Evolutionary conservation across 2,888 invertebrate species (phyloP).

Genomic region (Parelbella ahira): DNA sequence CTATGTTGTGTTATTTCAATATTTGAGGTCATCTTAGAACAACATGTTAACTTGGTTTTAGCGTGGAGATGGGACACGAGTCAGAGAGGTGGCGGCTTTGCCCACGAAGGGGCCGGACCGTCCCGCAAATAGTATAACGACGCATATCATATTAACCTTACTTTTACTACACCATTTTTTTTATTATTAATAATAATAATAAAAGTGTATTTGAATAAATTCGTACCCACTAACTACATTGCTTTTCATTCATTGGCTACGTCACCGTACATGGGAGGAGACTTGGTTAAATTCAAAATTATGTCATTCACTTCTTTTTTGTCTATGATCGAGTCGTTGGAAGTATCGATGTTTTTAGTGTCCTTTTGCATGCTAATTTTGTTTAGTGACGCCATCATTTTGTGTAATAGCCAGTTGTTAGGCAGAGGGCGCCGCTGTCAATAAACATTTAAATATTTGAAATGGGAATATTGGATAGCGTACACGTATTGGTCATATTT

Average conservation of each 20-base stretch:
- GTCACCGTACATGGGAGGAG: slow-evolving; percentile 40
- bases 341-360: slow-evolving; percentile 42
- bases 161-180: slow-evolving; percentile 52
- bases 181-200: too few species aligned
- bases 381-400: slow-evolving; percentile 32
- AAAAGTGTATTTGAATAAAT: slow-evolving; percentile 62
- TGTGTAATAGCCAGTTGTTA: slow-evolving; percentile 15
- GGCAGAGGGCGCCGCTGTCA: slow-evolving; percentile 3
- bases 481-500: too few species aligned
- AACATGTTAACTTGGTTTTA: slow-evolving; percentile 50
- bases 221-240: slow-evolving; percentile 54
- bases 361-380: slow-evolving; percentile 73
- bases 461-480: too few species aligned
- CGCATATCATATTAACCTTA: slow-evolving; percentile 38
- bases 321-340: slow-evolving; percentile 31
- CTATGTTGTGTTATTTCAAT: slow-evolving; percentile 16
- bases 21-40: slow-evolving; percentile 31
- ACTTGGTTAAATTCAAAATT: slow-evolving; percentile 45
- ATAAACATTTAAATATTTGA: background rate
- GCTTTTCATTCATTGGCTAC: slow-evolving; percentile 76
- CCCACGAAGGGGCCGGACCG: slow-evolving; percentile 66
- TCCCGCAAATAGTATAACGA: slow-evolving; percentile 77
- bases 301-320: slow-evolving; percentile 78
- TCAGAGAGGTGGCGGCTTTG: slow-evolving; percentile 75
- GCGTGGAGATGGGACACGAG: slow-evolving; percentile 65